Percentiles rank a stretch among this genome's conserved stretches.
phyloP scores from a whole-genome alignment of 2,113 vertebrate genomes.

The Oriolus oriolus region DNA sequence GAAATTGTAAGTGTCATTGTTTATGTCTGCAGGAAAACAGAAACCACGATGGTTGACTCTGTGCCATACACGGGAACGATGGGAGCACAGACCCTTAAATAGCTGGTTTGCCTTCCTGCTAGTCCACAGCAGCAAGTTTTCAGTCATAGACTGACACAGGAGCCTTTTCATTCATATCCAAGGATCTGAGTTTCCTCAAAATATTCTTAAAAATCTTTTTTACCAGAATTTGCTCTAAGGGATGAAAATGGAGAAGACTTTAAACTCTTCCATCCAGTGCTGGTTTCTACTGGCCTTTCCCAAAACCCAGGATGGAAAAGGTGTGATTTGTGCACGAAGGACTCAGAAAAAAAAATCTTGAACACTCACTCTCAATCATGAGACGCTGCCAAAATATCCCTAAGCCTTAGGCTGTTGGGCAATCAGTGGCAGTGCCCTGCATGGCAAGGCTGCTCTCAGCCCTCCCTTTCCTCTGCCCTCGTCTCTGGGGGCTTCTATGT shows the following conservation, averaged over 20 bases:
- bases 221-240: background rate
- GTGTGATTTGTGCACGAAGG: background rate
- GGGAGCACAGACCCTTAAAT: background rate
- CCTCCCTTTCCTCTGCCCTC: background rate
- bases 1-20: conserved; percentile 76
- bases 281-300: background rate
- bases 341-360: background rate
- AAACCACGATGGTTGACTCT: conserved; percentile 51
- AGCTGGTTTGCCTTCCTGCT: background rate
- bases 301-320: background rate
- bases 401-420: background rate
- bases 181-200: background rate
- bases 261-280: background rate
- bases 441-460: background rate
- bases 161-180: background rate
- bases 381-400: background rate
- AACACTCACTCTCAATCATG: background rate
- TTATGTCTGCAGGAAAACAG: conserved; percentile 72
- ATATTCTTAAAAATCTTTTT: background rate
- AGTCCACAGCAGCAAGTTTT: background rate
- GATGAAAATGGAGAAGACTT: background rate
- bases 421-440: background rate
- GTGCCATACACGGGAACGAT: background rate
- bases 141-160: background rate
- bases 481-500: background rate